phyloP scores from a whole-genome alignment of 2,113 vertebrate species.

The Dicrurus megarhynchus region DNA sequence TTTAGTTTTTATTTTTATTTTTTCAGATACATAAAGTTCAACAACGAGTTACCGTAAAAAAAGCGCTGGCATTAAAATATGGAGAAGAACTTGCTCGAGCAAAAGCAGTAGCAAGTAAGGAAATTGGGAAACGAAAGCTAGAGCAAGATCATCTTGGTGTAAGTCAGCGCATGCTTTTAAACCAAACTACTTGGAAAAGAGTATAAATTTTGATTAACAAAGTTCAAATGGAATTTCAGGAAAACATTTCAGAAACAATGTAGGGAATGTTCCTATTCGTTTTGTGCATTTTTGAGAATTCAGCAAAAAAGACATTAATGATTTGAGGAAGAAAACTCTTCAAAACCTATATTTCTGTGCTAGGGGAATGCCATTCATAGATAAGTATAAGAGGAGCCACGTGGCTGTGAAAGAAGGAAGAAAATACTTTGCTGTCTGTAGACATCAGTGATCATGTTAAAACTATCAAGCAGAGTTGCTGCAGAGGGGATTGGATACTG shows the following conservation, averaged over 20 bases:
- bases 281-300: neutral
- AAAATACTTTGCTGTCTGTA: neutral
- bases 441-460: neutral
- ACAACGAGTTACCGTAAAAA: slow-evolving; percentile 88
- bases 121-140: slow-evolving; percentile 79
- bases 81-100: slow-evolving; percentile 87
- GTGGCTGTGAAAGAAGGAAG: neutral
- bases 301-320: neutral
- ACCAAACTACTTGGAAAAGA: neutral
- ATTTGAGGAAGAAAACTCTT: neutral
- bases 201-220: neutral
- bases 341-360: neutral
- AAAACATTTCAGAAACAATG: neutral
- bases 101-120: slow-evolving; percentile 79
- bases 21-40: slow-evolving; percentile 88
- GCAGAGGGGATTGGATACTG: neutral
- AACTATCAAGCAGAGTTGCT: neutral
- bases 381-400: neutral
- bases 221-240: neutral
- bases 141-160: slow-evolving; percentile 75
- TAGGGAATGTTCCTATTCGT: neutral
- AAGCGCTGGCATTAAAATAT: slow-evolving; percentile 77
- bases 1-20: neutral
- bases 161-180: slow-evolving; percentile 58
- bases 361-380: neutral